Percentiles rank a stretch among this genome's conserved stretches.
These are phyloP conservation scores for Melospiza georgiana DNA, from an alignment of 2,113 vertebrate species.

Conservation along the genomic window DNA sequence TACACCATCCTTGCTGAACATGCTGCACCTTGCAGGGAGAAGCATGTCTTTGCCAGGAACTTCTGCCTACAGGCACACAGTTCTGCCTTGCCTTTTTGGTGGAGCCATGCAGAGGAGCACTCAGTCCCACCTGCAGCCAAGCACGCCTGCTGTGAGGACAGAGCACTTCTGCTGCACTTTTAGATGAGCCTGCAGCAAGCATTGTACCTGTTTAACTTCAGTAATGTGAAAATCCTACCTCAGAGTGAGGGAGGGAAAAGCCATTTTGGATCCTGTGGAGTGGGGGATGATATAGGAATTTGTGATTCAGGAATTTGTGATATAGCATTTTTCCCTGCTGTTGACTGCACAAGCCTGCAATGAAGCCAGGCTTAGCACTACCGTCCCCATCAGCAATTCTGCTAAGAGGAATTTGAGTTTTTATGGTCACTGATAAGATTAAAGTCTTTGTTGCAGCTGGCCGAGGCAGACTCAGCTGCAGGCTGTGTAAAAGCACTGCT, in stretches of 20 bases:
- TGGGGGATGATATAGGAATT: not conserved
- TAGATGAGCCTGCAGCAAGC: not conserved
- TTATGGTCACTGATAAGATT: constrained; percentile 70
- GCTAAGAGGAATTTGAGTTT: constrained; percentile 60
- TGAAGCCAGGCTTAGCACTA: constrained; percentile 63
- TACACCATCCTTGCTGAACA: not conserved
- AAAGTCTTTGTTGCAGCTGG: constrained; percentile 62
- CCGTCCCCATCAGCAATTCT: constrained; percentile 63
- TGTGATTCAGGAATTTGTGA: constrained; percentile 47
- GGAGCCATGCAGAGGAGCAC: not conserved
- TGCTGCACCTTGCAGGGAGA: not conserved
- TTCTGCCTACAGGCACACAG: not conserved
- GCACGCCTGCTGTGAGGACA: not conserved
- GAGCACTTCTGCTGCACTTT: not conserved
- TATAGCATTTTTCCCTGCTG: not conserved
- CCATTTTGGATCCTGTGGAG: rapidly evolving
- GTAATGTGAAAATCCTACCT: not conserved
- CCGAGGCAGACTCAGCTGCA: not conserved
- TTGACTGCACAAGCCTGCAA: constrained; percentile 21
- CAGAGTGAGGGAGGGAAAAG: not conserved
- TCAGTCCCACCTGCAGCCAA: not conserved
- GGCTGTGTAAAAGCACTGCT: constrained; percentile 5
- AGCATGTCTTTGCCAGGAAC: not conserved
- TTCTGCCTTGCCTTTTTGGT: rapidly evolving
- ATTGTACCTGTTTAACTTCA: not conserved